Conservation (phyloP, 2,797 vertebrate genomes). For the Thalassophryne amazonica region DNA sequence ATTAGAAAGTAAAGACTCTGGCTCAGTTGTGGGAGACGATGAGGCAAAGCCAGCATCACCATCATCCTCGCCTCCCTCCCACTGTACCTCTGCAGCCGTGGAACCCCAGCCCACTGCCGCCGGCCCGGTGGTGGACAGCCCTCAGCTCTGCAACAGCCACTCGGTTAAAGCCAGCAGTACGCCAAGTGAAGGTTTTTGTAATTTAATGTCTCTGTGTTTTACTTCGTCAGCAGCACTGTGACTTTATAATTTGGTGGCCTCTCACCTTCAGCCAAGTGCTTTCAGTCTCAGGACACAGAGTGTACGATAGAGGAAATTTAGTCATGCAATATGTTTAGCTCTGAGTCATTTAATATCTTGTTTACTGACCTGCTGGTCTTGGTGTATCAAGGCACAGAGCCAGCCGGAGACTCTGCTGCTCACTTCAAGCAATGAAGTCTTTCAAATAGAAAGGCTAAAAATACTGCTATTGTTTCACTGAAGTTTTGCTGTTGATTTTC, state of each 20-base stretch:
- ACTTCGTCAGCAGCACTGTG: not conserved
- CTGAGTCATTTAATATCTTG: slow-evolving; percentile 49
- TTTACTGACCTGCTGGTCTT: slow-evolving; percentile 45
- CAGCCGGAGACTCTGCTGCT: slow-evolving; percentile 19
- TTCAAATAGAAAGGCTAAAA: slow-evolving; percentile 13
- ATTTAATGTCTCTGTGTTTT: not conserved
- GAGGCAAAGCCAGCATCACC: slow-evolving; percentile 64
- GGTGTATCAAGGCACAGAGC: slow-evolving; percentile 16
- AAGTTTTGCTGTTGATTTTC: not conserved
- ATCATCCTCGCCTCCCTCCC: slow-evolving; percentile 56
- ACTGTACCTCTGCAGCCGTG: slow-evolving; percentile 58
- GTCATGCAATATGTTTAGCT: slow-evolving; percentile 35
- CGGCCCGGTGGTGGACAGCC: slow-evolving; percentile 35
- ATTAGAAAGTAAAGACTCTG: slow-evolving; percentile 69
- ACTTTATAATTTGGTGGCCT: not conserved
- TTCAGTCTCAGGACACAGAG: not conserved
- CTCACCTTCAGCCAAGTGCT: not conserved
- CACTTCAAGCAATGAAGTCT: not conserved
- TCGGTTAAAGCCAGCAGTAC: slow-evolving; percentile 62
- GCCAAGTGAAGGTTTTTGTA: slow-evolving; percentile 63
- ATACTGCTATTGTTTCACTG: slow-evolving; percentile 32
- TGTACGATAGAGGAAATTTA: not conserved
- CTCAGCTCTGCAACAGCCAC: slow-evolving; percentile 55
- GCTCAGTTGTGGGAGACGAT: slow-evolving; percentile 44
- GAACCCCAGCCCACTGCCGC: slow-evolving; percentile 55